These are phyloP conservation scores for Procavia capensis DNA, from an alignment of 2,113 vertebrate genomes.

Conservation along the genomic window DNA sequence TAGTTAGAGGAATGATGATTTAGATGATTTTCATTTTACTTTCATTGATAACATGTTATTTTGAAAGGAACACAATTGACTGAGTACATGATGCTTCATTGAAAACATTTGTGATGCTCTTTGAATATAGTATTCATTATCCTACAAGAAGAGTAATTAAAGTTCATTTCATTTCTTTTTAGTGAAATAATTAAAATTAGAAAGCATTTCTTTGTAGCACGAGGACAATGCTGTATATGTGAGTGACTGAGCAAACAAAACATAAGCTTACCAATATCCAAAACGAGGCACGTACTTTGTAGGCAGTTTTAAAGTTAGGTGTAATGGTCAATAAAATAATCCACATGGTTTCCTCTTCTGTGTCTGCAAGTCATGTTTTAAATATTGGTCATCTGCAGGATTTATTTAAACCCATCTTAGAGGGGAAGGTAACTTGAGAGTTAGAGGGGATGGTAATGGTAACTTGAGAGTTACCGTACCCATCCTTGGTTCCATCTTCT, in stretches of 20 bases:
- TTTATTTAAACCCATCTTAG: neutral
- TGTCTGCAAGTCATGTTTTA: neutral
- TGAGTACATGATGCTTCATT: neutral
- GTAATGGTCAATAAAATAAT: constrained; percentile 3
- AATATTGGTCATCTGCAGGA: neutral
- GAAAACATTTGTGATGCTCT: constrained; percentile 52
- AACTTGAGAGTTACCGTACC: neutral
- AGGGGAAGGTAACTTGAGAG: too few relatives aligned
- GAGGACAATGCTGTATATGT: neutral
- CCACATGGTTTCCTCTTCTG: neutral
- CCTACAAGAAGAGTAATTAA: neutral
- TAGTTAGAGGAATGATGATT: constrained; percentile 20
- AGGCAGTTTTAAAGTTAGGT: neutral
- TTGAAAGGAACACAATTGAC: constrained; percentile 11
- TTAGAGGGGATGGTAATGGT: neutral
- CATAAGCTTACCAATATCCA: neutral
- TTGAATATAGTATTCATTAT: constrained; percentile 20
- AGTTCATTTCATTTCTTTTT: constrained; percentile 61
- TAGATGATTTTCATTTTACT: constrained; percentile 54
- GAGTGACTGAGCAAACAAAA: constrained; percentile 30
- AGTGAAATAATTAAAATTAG: constrained; percentile 58
- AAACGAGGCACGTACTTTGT: neutral
- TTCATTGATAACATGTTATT: neutral
- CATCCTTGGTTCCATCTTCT: neutral
- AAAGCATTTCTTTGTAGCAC: constrained; percentile 50